Evolutionary conservation across 1,140 invertebrate species (phyloP).

Genomic region (Lucilia sericata): DNA sequence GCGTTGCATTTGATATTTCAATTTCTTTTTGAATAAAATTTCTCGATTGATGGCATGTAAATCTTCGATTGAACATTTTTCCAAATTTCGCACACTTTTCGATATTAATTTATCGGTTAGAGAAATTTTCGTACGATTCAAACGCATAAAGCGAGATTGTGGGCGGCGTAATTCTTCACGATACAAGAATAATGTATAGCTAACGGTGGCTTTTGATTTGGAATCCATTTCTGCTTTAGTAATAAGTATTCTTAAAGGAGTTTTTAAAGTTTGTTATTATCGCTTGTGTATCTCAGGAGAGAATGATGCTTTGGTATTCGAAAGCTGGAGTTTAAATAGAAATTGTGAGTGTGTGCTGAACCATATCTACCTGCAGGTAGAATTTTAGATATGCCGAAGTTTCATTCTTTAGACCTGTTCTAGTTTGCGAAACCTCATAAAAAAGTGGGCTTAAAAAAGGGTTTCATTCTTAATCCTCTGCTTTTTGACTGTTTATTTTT

Average conservation of each 20-base stretch:
- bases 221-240: background rate
- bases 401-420: background rate
- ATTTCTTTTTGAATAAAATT: conserved; percentile 58
- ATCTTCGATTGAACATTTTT: conserved; percentile 56
- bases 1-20: conserved; percentile 45
- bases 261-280: background rate
- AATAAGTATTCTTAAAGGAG: background rate
- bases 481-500: background rate
- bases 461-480: background rate
- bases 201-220: conserved; percentile 45
- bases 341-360: too few species aligned
- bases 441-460: background rate
- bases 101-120: conserved; percentile 59
- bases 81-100: conserved; percentile 57
- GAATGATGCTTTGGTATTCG: background rate
- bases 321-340: too few species aligned
- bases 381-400: too few species aligned
- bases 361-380: too few species aligned
- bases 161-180: conserved; percentile 56
- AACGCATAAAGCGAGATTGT: conserved; percentile 52
- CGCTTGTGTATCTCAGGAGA: background rate
- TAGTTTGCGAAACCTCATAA: background rate
- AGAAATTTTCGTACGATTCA: conserved; percentile 60
- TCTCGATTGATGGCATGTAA: conserved; percentile 59
- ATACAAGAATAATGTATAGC: conserved; percentile 58